A percentile compares a stretch with the other conserved stretches of the same genome.
These are phyloP conservation scores for Apocheima hispidaria DNA, from an alignment of 2,888 invertebrate genomes.

Conservation along the genomic window DNA sequence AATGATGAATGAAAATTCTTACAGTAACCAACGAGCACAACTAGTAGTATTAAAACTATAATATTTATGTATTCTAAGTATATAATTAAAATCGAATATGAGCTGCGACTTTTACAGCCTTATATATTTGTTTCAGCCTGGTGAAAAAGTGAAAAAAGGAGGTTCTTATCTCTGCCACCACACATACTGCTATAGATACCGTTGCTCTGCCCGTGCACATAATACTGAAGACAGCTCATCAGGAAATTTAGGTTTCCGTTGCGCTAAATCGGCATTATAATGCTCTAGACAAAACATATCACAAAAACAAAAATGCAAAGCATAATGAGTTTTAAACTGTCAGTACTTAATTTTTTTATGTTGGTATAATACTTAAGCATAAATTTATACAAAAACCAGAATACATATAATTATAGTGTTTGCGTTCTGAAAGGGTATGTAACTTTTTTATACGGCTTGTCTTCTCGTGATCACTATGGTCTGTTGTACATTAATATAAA, in stretches of 20 bases:
- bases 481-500: too few species aligned
- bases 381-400: background rate
- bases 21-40: too few species aligned
- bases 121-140: constrained; percentile 68
- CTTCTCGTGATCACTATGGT: too few species aligned
- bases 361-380: background rate
- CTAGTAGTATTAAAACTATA: too few species aligned
- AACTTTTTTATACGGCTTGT: too few species aligned
- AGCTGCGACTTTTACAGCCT: background rate
- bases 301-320: constrained; percentile 10
- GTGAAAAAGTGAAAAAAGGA: constrained; percentile 97
- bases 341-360: constrained; percentile 16
- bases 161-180: constrained; percentile 97
- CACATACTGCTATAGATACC: constrained; percentile 96
- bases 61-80: too few species aligned
- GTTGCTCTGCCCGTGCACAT: constrained; percentile 97
- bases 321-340: constrained; percentile 10
- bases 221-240: constrained; percentile 98
- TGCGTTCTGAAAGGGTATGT: too few species aligned
- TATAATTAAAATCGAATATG: background rate
- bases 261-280: constrained; percentile 86
- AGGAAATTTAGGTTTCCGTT: constrained; percentile 97
- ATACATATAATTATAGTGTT: background rate
- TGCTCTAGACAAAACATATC: background rate
- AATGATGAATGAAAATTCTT: too few species aligned